Evolutionary conservation across 2,888 invertebrate species (phyloP), one percentile per base, ranked within the genome.

Genomic region (Caenorhabditis sp.): DNA sequence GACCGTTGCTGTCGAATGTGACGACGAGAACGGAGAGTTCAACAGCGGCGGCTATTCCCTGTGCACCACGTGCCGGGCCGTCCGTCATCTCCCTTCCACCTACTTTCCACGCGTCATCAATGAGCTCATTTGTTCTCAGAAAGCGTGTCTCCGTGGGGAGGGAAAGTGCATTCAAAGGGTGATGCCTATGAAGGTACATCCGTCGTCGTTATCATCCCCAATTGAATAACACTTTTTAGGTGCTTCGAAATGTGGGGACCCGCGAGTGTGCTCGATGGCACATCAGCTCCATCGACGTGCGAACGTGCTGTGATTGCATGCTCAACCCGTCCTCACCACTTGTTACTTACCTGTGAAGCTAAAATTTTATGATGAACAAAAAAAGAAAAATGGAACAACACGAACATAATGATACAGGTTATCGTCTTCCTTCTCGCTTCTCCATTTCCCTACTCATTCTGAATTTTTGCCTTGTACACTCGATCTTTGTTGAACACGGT

Each of bases 291-390:
- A 66, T 83, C 41, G 72, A 83, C 17, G 63, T 82, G 8, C 71
- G 83, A 22, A 83, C 83, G 9, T 83, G 83, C 55, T 83, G 83
- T 52, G 83, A 83, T 50, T 83, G 83, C 53, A 80, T 83, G 41
- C 63, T 83, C 15, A 77, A 80, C 30, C 83, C 83, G 0, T 58
- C 56, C n/a, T 83, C 83, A 8, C 74, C 82, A 8, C 71, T 83
- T 20, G 75, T 83, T 27, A 71, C 74, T 6, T 83, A 83, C 50
- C 52, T 80, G 8, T 75, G 45, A 62, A 17, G 35, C 24, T 15
- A 5, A 30, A 6, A n/a, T 15, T 53, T 37, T 15, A 30, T 30
- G 26, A 39, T 20, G 15, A 27, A 41, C 26, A 13, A 26, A 13
- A 41, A 35, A 63, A 11, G 22, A 35, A 37, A 41, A 15, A 11